Base-by-base conservation (phyloP, 2,113 vertebrate species). In the Hemibagrus wyckioides region DNA sequence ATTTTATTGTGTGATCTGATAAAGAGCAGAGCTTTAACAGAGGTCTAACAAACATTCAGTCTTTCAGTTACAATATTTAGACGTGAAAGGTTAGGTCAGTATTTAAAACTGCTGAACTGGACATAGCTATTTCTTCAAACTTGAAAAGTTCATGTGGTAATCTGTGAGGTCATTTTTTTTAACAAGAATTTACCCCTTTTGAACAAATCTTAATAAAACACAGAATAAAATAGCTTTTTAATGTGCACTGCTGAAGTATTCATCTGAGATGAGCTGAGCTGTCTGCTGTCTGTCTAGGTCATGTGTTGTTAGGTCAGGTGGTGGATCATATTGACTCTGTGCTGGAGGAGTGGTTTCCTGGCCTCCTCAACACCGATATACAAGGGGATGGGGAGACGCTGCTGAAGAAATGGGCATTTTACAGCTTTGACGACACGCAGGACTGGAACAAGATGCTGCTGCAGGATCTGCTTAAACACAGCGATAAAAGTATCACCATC, bases 291-390 rank as follows among this genome's bases (percentile, higher is more conserved):
- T 71, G 50, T 86, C 2, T 89, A 99, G 98, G 98, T 39, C 96
- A 95, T 89, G 93, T 97, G 86, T 91, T 99, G 81, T 91, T 99
- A 94, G 98, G 98, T 11, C 98, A 98, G 93, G 96, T 98, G 90
- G 97, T 99, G 91, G 98, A 99, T 92, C 98, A 99, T 89, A 95
- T 98, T 41, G 98, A 99, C 94, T 98, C 98, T 77, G 93, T 99
- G 67, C 95, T 99, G 95, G 98, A 99, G 92, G 98, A 99, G 82
- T 99, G 98, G 98, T 99, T 98, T 92, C 97, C 98, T 0, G 96
- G 97, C 33, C 93, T 99, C 65, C 92, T 99, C 84, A 96, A 97
- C 92, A 97, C 97, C 1, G 98, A 99, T 92, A 92, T 99, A 69
- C 97, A 96, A 88, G 98, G 97, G 65, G 97, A 96, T 89, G 97